Evolutionary conservation across 2,797 vertebrate species (phyloP), one percentile per base, ranked within the genome.

Genomic region (Australoheros facetus): DNA sequence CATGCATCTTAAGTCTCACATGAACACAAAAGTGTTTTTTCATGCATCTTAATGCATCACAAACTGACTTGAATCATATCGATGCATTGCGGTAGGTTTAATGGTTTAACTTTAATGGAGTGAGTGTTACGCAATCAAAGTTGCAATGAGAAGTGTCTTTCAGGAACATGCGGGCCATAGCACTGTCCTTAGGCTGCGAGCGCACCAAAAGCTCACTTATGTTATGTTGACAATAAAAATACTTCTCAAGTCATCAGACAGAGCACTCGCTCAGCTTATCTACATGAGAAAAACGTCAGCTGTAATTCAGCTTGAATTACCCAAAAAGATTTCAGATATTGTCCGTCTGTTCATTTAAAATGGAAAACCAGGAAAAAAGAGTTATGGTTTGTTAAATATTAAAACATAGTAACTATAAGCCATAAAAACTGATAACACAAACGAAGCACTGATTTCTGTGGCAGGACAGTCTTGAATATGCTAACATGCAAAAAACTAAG

Each of bases 21-120:
- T 78, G 54, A 75, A 76, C n/a, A 75, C 53, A 59, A 71, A 21
- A 3, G 28, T 64, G 60, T 77, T 30, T 69, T 56, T 34, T 32
- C 62, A 80, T 58, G 13, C 21, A 30, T 66, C 39, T 42, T 80
- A 17, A 60, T 48, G 80, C 74, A 78, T 81, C 83, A 88, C 79
- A 79, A 83, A 72, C 14, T 9, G 2, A 9, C 10, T 55, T 26
- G 53, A 71, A 73, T 81, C 8, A 34, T 60, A 56, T 64, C 14
- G 13, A 12, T 28, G 81, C 79, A 73, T 11, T 75, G 71, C 74
- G 57, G 83, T 56, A 53, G 57, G 28, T 85, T 80, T 13, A 37
- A 37, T 11, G 37, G 57, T 19, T 55, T 66, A 58, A 70, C 48
- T 75, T 58, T 56, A 74, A 78, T 48, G 70, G 23, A 71, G n/a